Base-by-base conservation (phyloP, 2,797 vertebrate genomes). In the Florisuga fusca region DNA sequence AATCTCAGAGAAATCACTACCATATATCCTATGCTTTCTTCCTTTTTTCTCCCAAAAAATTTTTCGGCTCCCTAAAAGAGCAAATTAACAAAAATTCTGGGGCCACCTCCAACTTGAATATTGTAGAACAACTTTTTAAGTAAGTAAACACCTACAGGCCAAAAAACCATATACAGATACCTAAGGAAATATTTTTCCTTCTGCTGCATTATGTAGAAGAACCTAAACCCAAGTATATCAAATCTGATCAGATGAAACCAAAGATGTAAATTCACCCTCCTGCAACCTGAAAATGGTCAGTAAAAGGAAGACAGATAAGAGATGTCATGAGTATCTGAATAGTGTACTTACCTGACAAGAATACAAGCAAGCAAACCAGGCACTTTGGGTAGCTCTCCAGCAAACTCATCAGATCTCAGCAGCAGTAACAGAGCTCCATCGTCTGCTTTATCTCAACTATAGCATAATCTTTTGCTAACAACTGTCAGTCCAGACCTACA, bases 11-110 rank as follows among this genome's bases (percentile, higher is more conserved):
- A 43, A 90, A 89, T 68, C 29, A 50, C 67, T 57, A 29, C 20
- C 9, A 68, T 84, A 91, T 81, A 86, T 87, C 63, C 53, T 41
- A 9, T 36, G 9, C 26, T 93, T 78, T 74, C 34, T 84, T 74
- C 12, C 4, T 63, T 58, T 79, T 53, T 36, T 68, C 15, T 15
- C 15, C 10, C 25, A 51, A 27, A 27, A 53, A 63, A 21, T 26
- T 64, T 41, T 55, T 54, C 58, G 48, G 10, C 6, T 8, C 51
- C 86, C 63, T 76, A 63, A 21, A 7, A 78, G n/a, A 23, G 19
- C 23, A 80, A 50, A 48, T 18, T 22, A 66, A 55, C 14, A 90
- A 86, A 92, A 74, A 54, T 38, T 6, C 29, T 84, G 34, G 33
- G 85, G 25, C 11, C 26, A 69, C 9, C 18, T 85, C 26, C 15